Conservation (phyloP, 2,888 invertebrate genomes). For the Hermodice carunculata region DNA sequence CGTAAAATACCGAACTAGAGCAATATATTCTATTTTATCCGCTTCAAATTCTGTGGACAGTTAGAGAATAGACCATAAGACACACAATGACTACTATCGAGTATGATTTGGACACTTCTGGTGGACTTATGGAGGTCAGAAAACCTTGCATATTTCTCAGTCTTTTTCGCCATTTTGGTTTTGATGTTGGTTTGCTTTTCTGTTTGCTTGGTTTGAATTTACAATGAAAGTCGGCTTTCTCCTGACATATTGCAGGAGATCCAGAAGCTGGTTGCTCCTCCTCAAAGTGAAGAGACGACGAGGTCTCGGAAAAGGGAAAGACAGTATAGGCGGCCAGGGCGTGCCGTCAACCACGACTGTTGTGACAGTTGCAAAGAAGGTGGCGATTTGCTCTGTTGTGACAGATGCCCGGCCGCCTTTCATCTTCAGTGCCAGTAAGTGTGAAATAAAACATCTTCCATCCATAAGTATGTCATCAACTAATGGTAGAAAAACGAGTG, state of each 20-base stretch:
- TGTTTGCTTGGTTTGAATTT: conserved; percentile 1
- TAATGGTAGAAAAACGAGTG: too few species aligned
- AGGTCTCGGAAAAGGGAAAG: conserved; percentile 74
- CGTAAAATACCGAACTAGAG: too few species aligned
- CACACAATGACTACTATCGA: conserved; percentile 76
- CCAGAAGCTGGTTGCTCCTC: conserved; percentile 88
- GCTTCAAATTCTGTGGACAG: too few species aligned
- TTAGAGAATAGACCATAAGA: too few species aligned
- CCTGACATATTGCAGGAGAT: conserved; percentile 78
- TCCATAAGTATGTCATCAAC: too few species aligned
- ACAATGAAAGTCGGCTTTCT: not conserved
- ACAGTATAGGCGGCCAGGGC: conserved; percentile 72
- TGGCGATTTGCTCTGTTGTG: conserved; percentile 95
- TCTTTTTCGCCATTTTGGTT: conserved; percentile 14
- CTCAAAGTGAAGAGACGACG: conserved; percentile 79
- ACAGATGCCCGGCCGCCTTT: conserved; percentile 95
- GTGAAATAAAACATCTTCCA: too few species aligned
- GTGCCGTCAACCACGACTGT: conserved; percentile 82
- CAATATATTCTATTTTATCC: too few species aligned
- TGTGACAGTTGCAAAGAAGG: conserved; percentile 96
- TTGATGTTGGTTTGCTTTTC: not conserved
- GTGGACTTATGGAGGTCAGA: conserved; percentile 90
- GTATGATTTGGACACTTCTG: conserved; percentile 84
- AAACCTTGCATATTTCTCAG: not conserved
- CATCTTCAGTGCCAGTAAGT: conserved; percentile 94